These are phyloP conservation scores for Daktulosphaira vitifoliae DNA, from an alignment of 1,140 invertebrate genomes.

Conservation along the genomic window DNA sequence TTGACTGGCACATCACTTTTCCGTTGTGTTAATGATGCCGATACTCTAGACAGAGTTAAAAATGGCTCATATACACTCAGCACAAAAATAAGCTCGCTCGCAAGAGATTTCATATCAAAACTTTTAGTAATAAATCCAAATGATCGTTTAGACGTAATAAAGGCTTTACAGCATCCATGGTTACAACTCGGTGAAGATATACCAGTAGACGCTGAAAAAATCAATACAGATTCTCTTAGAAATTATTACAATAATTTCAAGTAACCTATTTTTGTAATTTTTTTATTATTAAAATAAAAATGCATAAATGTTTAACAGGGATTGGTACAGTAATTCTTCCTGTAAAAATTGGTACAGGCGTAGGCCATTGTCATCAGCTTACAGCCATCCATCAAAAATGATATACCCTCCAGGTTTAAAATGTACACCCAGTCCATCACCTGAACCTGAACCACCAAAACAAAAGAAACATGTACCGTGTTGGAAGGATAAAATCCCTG, in stretches of 20 bases:
- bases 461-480: conserved; percentile 48
- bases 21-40: conserved; percentile 71
- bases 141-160: conserved; percentile 66
- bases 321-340: conserved; percentile 81
- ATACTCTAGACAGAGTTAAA: conserved; percentile 72
- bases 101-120: conserved; percentile 77
- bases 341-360: conserved; percentile 77
- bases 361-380: conserved; percentile 67
- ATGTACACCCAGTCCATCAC: conserved; percentile 65
- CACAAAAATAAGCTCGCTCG: conserved; percentile 64
- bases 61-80: conserved; percentile 57
- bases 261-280: conserved; percentile 43
- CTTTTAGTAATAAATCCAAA: conserved; percentile 65
- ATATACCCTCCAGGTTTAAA: conserved; percentile 78
- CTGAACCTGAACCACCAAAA: conserved; percentile 47
- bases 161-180: conserved; percentile 79
- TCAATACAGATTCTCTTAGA: conserved; percentile 51
- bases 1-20: conserved; percentile 74
- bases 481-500: conserved; percentile 60
- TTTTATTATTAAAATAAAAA: conserved; percentile 4
- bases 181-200: conserved; percentile 60
- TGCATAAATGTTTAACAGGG: conserved; percentile 46
- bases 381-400: conserved; percentile 85
- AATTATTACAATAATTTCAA: conserved; percentile 67
- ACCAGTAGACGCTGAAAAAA: conserved; percentile 54